Evolutionary conservation across 2,113 vertebrate species (phyloP).

Genomic region (Nerophis ophidion): DNA sequence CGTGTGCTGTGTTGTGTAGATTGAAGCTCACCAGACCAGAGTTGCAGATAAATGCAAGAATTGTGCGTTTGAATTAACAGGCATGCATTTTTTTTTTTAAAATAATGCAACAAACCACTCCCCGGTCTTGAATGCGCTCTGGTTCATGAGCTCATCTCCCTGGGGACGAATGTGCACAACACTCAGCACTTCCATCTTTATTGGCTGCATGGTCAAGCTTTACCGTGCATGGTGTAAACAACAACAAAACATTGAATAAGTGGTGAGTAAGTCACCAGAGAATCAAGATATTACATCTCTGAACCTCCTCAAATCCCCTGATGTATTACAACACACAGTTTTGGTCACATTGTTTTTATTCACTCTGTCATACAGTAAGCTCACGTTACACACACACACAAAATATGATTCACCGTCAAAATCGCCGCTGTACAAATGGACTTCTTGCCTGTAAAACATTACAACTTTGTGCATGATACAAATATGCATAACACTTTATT

Average conservation of each 20-base stretch:
- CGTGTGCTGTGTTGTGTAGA: neutral
- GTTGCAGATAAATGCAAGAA: neutral
- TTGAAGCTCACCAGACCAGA: slow-evolving; percentile 4
- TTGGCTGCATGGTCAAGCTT: neutral
- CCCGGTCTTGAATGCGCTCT: neutral
- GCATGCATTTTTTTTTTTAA: neutral
- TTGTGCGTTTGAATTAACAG: neutral
- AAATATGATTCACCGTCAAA: slow-evolving; percentile 36
- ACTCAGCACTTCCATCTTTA: neutral
- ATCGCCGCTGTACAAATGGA: slow-evolving; percentile 55
- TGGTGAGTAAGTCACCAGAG: no score
- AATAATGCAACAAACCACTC: neutral
- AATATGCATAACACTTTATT: neutral
- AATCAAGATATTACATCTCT: neutral
- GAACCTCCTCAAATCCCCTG: neutral
- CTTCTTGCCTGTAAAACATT: slow-evolving; percentile 36
- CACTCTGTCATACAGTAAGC: slow-evolving; percentile 41
- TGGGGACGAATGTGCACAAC: slow-evolving; percentile 24
- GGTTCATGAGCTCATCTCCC: slow-evolving; percentile 33
- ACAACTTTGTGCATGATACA: slow-evolving; percentile 18
- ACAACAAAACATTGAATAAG: no score
- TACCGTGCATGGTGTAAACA: neutral
- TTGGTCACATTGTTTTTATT: slow-evolving; percentile 22
- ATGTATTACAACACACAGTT: neutral
- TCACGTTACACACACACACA: slow-evolving; percentile 24